phyloP scores from a whole-genome alignment of 2,113 vertebrate genomes.

The Anthoscopus minutus region DNA sequence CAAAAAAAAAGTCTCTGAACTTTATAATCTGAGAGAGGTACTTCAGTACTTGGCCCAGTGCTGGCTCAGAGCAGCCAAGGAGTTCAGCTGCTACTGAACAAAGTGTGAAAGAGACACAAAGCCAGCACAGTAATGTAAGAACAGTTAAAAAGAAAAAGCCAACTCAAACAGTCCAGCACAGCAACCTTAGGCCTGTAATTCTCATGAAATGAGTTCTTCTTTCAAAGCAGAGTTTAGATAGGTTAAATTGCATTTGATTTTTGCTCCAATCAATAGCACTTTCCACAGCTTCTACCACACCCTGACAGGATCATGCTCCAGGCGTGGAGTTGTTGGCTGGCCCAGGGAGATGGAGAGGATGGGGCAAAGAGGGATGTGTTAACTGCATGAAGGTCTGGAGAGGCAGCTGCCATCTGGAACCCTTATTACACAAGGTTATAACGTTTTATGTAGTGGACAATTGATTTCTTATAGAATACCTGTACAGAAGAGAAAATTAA shows the following conservation, averaged over 20 bases:
- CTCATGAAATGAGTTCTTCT: background rate
- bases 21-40: background rate
- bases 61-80: background rate
- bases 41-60: background rate
- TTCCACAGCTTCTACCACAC: background rate
- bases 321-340: background rate
- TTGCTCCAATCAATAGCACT: background rate
- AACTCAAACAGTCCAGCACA: background rate
- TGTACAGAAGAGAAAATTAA: conserved; percentile 22
- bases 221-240: background rate
- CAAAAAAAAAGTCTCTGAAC: background rate
- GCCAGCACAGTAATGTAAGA: background rate
- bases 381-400: background rate
- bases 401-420: background rate
- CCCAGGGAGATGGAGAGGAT: background rate
- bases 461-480: conserved; percentile 35
- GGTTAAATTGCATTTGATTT: background rate
- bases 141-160: background rate
- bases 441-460: background rate
- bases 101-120: background rate
- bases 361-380: background rate
- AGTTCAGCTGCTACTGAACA: background rate
- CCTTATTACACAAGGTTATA: background rate
- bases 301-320: background rate
- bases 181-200: background rate